Conservation (phyloP, 2,113 vertebrate species). For the Cercocebus atys region DNA sequence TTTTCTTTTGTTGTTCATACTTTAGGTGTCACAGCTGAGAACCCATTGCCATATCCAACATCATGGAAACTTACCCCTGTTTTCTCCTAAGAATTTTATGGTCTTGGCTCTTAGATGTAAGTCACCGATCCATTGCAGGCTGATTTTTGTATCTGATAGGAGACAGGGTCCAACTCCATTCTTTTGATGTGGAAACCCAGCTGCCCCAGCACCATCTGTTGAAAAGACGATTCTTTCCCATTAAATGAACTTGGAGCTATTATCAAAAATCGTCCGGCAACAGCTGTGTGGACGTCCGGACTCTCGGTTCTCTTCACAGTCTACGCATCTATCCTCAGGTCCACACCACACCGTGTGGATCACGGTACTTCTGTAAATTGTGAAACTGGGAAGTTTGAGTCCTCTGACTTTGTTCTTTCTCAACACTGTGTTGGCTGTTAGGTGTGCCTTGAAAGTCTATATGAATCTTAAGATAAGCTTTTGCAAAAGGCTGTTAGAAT, state of each 20-base stretch:
- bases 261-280: not conserved
- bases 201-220: not conserved
- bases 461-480: not conserved
- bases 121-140: not conserved
- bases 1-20: not conserved
- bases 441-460: not conserved
- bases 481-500: not conserved
- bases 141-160: not conserved
- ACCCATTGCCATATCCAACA: not conserved
- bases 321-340: not conserved
- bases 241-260: not conserved
- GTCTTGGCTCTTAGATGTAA: not conserved
- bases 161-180: not conserved
- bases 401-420: not conserved
- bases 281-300: not conserved
- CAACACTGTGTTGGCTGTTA: not conserved
- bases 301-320: not conserved
- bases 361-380: not conserved
- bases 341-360: not conserved
- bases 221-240: conserved; percentile 5
- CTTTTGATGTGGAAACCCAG: not conserved
- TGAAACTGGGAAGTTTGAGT: not conserved
- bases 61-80: not conserved
- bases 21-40: not conserved
- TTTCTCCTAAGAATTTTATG: not conserved